Percentiles rank a stretch among this genome's conserved stretches.
Conservation (phyloP, 2,888 invertebrate genomes). For the Abrostola tripartita region DNA sequence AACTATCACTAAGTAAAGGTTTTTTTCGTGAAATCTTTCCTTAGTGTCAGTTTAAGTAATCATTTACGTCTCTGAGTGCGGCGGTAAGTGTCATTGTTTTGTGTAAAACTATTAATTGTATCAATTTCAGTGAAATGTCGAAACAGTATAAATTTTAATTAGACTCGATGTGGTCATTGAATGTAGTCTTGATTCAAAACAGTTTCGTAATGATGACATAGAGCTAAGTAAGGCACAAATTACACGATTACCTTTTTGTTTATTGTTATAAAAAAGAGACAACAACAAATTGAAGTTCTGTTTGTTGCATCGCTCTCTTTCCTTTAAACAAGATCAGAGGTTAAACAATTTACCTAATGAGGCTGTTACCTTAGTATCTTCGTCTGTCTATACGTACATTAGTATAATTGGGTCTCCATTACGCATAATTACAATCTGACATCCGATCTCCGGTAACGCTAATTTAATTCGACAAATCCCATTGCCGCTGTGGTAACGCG, state of each 20-base stretch:
- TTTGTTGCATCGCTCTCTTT: too few species aligned
- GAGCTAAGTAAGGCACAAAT: too few species aligned
- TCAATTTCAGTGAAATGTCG: conserved; percentile 14
- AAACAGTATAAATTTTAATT: conserved; percentile 44
- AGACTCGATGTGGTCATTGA: conserved; percentile 28
- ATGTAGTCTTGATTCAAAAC: conserved; percentile 15
- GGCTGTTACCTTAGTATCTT: not conserved
- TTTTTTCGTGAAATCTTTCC: too few species aligned
- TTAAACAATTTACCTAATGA: too few species aligned
- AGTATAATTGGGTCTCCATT: not conserved
- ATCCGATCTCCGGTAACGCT: not conserved
- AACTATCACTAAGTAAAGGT: too few species aligned
- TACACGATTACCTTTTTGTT: too few species aligned
- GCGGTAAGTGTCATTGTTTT: conserved; percentile 24
- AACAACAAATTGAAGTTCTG: too few species aligned
- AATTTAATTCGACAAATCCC: not conserved
- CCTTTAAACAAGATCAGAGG: too few species aligned
- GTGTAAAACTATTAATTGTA: conserved; percentile 20
- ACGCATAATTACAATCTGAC: not conserved
- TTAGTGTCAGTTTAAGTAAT: too few species aligned
- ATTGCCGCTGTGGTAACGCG: not conserved
- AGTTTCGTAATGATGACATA: conserved; percentile 40
- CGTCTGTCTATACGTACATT: not conserved
- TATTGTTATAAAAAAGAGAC: too few species aligned
- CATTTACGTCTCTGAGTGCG: too few species aligned